Base-by-base conservation (phyloP, 2,888 invertebrate genomes). In the Lacanobia oleracea region DNA sequence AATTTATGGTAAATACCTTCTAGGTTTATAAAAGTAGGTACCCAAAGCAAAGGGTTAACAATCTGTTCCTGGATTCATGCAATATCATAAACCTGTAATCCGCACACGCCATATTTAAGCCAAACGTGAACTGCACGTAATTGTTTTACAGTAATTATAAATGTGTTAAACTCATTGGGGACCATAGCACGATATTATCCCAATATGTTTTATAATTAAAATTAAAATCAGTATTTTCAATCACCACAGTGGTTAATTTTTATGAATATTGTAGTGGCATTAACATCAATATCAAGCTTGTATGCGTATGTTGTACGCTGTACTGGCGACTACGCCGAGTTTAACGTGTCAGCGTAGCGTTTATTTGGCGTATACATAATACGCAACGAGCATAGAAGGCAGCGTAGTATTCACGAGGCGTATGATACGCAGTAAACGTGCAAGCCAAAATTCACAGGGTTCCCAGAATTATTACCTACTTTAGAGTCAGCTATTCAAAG, bases 121-220 rank as follows among this genome's bases (percentile, higher is more conserved):
- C 18, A 21, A 8, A 40, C 21, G 12, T 50, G 37, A 21, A 56
- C 12, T 37, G 45, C 21, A 78, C 61, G 7, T 16, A 74, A 77
- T 57, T 72, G 37, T 78, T 75, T 78, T 62, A 7, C 61, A 37
- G 50, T 72, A 62, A 75, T 78, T 78, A 75, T 75, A 75, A 75
- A 54, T 56, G 66, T 66, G 57, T 59, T 64, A 64, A 60, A 50
- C 70, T 69, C 59, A 77, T 77, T 77, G 53, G 18, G 51, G 69
- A 45, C 37, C 50, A 68, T 37, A 45, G 14, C 51, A 27, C 16
- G 48, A 53, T 51, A 40, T 61, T 23, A 73, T 72, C 14, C 37
- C 27, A 54, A 54, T 64, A 65, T 65, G 14, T 37, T 61, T 37
- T 21, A 61, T 78, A 50, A 62, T 71, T 56, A 51, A 78, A 75